Base-by-base conservation (phyloP, 2,888 invertebrate genomes). In the Lamproptera curius region DNA sequence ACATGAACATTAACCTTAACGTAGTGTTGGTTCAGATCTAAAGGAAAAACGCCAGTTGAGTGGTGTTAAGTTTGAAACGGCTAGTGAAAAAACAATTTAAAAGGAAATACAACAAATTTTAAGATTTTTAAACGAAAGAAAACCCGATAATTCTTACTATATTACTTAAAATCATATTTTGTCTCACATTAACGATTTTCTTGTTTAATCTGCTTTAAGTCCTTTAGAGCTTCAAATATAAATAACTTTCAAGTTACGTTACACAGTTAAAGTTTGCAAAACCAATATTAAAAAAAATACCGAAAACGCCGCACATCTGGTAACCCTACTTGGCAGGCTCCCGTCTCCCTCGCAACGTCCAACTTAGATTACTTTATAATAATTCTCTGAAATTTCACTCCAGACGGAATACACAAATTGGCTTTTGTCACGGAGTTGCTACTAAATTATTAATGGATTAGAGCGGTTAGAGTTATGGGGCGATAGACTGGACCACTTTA, bases 341-440 rank as follows among this genome's bases (percentile, higher is more conserved):
- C 65, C 70, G 68, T 69, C 68, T 67, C 68, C 67, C 70, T 62
- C 68, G 73, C 71, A 63, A 73, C 73, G 73, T 54, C 76, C 75
- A 85, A 86, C 81, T 85, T 83, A 80, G 78, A 86, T 86, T 84
- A 80, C 85, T 82, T 82, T 79, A 78, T 82, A 85, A 83, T 83
- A 77, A 83, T 77, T 70, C 69, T 56, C 63, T 66, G 67, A 72
- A 75, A 76, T 76, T 73, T 74, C 70, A 72, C 70, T 74, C 71
- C 67, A 74, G 71, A 73, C 69, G 65, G 73, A 73, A 77, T 75
- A 67, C 72, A 76, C 76, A 76, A 75, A 81, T 78, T 78, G 71
- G 68, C 62, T 68, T 74, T 75, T 75, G 74, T 75, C 73, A 71
- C 64, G 57, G 71, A 75, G 69, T 77, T 74, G 60, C 70, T n/a